A percentile compares a stretch with the other conserved stretches of the same genome.
Evolutionary conservation across 2,113 vertebrate species (phyloP).

Genomic region (Mirza zaza): DNA sequence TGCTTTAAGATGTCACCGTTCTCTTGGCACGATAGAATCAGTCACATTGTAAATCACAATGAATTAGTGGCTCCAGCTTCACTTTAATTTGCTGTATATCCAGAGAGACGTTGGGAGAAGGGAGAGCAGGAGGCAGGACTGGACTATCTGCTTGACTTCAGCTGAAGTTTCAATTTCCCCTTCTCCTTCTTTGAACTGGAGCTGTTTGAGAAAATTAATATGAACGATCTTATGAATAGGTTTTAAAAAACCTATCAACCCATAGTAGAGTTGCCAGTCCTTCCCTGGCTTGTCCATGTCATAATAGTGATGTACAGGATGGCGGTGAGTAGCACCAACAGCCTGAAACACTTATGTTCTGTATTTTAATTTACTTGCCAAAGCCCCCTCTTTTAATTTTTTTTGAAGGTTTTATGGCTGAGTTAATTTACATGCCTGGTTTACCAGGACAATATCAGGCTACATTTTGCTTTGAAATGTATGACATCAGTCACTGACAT

Average conservation of each 20-base stretch:
- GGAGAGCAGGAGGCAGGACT: not conserved
- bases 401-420: slow-evolving; percentile 60
- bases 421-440: slow-evolving; percentile 71
- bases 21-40: not conserved
- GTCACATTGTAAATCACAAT: not conserved
- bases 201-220: not conserved
- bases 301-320: not conserved
- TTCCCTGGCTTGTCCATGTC: not conserved
- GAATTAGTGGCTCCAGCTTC: not conserved
- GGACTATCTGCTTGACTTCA: not conserved
- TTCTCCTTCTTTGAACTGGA: not conserved
- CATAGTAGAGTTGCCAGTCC: too few relatives aligned
- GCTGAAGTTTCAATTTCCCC: not conserved
- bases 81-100: not conserved
- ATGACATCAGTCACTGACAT: slow-evolving; percentile 49
- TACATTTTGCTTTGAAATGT: slow-evolving; percentile 62
- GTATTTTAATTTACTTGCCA: slow-evolving; percentile 54
- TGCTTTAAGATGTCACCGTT: not conserved
- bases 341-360: slow-evolving; percentile 62
- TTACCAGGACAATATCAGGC: slow-evolving; percentile 41
- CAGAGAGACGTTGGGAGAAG: not conserved
- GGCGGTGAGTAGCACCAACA: not conserved
- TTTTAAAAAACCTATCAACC: not conserved
- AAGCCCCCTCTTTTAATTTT: not conserved
- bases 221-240: not conserved